Conservation (phyloP, 2,888 invertebrate species). For the Aphodius granarius region DNA sequence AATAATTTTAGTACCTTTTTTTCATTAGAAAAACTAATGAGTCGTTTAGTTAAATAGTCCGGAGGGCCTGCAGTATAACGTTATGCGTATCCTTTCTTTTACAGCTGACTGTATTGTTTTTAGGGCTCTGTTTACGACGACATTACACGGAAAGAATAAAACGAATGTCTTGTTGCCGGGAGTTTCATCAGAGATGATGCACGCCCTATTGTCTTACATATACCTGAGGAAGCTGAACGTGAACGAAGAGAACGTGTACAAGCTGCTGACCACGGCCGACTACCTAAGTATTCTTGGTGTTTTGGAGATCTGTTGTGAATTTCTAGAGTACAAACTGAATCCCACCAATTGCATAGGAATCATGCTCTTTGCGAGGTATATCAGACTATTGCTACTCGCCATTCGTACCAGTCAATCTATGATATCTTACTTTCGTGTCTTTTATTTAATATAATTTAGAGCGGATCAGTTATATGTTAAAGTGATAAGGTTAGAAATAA, state of each 20-base stretch:
- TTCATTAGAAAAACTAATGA: no score
- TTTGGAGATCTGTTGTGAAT: constrained; percentile 78
- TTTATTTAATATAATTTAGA: no score
- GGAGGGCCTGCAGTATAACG: not conserved
- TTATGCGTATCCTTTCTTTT: not conserved
- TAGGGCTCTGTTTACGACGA: constrained; percentile 83
- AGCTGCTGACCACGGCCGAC: constrained; percentile 82
- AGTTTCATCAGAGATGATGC: constrained; percentile 76
- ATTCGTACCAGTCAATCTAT: no score
- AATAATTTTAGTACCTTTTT: no score
- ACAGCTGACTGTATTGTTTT: not conserved
- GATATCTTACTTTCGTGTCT: no score
- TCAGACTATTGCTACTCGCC: constrained; percentile 42
- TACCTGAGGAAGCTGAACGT: constrained; percentile 80
- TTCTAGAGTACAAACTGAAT: constrained; percentile 67
- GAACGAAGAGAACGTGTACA: constrained; percentile 76
- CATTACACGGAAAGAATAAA: constrained; percentile 69
- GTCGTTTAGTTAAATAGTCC: no score
- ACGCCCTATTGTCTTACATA: constrained; percentile 79
- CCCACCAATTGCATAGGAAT: constrained; percentile 84
- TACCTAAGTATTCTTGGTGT: constrained; percentile 85
- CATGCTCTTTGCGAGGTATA: constrained; percentile 69
- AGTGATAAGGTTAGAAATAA: no score
- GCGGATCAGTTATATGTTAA: no score
- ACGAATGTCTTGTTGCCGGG: constrained; percentile 73